A percentile compares a stretch with the other conserved stretches of the same genome.
Conservation (phyloP, 2,797 vertebrate genomes). For the Siniperca obscura region DNA sequence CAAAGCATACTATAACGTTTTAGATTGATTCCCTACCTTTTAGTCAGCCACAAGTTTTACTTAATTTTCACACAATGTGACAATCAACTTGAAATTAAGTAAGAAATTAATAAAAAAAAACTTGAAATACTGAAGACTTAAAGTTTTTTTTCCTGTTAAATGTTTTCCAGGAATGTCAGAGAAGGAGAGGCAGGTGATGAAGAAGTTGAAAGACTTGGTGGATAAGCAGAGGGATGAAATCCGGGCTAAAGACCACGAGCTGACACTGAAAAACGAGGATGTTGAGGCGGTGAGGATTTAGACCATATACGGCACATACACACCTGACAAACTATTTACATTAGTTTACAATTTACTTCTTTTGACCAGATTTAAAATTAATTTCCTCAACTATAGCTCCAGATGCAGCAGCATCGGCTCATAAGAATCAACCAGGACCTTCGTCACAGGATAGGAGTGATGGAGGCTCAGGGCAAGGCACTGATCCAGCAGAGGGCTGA, state of each 20-base stretch:
- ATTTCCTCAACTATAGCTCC: slow-evolving; percentile 82
- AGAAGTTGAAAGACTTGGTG: slow-evolving; percentile 90
- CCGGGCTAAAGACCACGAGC: slow-evolving; percentile 91
- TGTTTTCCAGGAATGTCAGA: slow-evolving; percentile 87
- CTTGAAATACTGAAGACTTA: background rate
- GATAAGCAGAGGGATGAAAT: slow-evolving; percentile 95
- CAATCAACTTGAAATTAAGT: background rate
- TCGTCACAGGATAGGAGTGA: slow-evolving; percentile 86
- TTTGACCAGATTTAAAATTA: background rate
- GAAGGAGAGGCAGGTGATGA: slow-evolving; percentile 90
- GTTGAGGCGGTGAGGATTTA: slow-evolving; percentile 89
- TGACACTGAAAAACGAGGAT: slow-evolving; percentile 90
- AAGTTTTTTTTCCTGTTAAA: background rate
- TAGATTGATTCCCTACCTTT: background rate
- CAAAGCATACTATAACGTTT: background rate
- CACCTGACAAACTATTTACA: background rate
- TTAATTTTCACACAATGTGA: background rate
- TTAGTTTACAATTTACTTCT: background rate
- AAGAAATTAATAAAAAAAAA: background rate
- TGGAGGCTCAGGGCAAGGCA: slow-evolving; percentile 91
- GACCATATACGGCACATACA: background rate
- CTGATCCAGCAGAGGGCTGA: slow-evolving; percentile 93
- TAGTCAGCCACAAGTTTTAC: background rate
- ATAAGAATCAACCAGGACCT: slow-evolving; percentile 96
- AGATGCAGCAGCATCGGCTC: slow-evolving; percentile 92